Evolutionary conservation across 92 coral and sea anemone species (phyloP).

Genomic region (Anthopleura xanthogrammica): DNA sequence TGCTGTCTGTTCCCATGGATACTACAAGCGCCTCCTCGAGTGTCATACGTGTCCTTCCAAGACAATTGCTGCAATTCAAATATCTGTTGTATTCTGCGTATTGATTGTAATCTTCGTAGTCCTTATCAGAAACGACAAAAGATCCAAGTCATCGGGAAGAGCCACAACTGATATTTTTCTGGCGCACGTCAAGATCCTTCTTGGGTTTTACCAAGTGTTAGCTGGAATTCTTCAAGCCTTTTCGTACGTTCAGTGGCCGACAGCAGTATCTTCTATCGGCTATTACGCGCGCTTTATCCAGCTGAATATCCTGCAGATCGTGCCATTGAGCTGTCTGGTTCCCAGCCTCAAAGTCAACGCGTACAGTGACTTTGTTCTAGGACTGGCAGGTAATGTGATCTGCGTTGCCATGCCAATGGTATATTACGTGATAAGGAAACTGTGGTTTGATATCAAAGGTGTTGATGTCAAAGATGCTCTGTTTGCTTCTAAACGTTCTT

Average conservation of each 20-base stretch:
- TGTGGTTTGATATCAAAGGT: background rate
- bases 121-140: slow-evolving; percentile 4
- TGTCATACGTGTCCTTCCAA: slow-evolving; percentile 32
- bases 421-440: slow-evolving; percentile 14
- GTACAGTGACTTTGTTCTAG: slow-evolving; percentile 16
- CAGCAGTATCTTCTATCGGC: slow-evolving; percentile 16
- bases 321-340: slow-evolving; percentile 23
- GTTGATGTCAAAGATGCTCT: background rate
- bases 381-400: slow-evolving; percentile 13
- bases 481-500: background rate
- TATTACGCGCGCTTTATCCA: slow-evolving; percentile 21
- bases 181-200: slow-evolving; percentile 31
- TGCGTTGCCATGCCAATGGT: background rate
- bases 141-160: slow-evolving; percentile 9
- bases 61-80: slow-evolving; percentile 8
- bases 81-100: slow-evolving; percentile 2
- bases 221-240: slow-evolving; percentile 32
- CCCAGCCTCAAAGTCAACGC: slow-evolving; percentile 8
- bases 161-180: slow-evolving; percentile 30
- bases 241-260: slow-evolving; percentile 31
- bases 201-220: slow-evolving; percentile 39
- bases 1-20: slow-evolving; percentile 19
- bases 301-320: slow-evolving; percentile 30
- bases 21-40: slow-evolving; percentile 13
- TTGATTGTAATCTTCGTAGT: slow-evolving; percentile 10